These are phyloP conservation scores for Phania funesta DNA, from an alignment of 2,888 invertebrate species.

Conservation along the genomic window DNA sequence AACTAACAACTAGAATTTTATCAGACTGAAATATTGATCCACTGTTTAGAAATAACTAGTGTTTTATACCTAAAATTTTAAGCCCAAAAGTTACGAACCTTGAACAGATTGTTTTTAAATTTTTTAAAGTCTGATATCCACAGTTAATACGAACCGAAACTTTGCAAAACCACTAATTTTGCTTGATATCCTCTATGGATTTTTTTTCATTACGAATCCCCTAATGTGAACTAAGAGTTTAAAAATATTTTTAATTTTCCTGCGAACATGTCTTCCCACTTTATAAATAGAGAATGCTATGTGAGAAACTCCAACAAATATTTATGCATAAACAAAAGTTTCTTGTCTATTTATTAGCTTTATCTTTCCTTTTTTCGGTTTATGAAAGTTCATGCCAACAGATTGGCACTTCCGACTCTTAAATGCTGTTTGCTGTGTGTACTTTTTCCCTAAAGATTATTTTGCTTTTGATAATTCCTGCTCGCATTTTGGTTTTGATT, in stretches of 20 bases:
- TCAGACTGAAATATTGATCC: no score
- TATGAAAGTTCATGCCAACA: conserved; percentile 55
- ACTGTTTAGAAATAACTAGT: no score
- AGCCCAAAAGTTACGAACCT: no score
- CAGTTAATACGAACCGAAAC: no score
- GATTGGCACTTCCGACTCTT: conserved; percentile 58
- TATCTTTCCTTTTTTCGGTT: conserved; percentile 14
- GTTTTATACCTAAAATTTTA: no score
- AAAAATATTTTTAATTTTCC: conserved; percentile 16
- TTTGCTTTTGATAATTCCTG: conserved; percentile 24
- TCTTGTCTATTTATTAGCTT: conserved; percentile 33
- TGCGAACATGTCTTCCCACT: no score
- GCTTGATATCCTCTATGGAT: no score
- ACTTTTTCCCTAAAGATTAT: conserved; percentile 32
- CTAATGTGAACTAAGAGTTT: neutral
- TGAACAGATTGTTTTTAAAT: no score
- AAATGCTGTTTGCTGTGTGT: conserved; percentile 44
- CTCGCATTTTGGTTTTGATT: neutral
- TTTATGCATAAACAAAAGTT: conserved; percentile 26
- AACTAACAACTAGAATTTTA: no score
- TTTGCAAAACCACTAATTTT: no score
- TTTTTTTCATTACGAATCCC: conserved; percentile 12
- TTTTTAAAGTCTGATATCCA: no score
- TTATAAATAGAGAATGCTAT: neutral
- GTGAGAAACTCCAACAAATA: neutral